Conservation (phyloP, 2,113 vertebrate species). For the Myiagra hebetior region DNA sequence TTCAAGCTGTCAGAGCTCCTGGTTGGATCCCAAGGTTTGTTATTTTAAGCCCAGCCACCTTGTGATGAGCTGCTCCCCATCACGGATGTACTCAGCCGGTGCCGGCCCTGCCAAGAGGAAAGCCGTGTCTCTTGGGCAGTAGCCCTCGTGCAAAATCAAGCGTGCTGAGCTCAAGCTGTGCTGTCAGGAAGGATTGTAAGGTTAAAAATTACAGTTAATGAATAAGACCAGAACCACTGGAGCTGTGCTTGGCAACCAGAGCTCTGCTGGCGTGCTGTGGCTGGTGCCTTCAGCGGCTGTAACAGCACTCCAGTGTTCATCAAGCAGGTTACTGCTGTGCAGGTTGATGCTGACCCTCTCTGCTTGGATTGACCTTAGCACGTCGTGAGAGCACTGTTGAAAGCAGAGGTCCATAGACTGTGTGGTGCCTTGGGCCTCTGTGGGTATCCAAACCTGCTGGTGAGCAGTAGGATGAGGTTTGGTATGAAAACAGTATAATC, state of each 20-base stretch:
- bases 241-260: neutral
- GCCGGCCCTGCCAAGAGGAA: neutral
- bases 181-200: neutral
- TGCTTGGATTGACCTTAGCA: neutral
- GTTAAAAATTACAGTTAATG: neutral
- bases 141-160: neutral
- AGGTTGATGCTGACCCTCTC: neutral
- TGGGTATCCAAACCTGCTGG: neutral
- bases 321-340: neutral
- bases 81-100: neutral
- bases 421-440: neutral
- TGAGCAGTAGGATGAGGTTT: neutral
- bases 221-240: neutral
- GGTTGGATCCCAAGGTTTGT: neutral
- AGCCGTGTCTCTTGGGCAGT: neutral
- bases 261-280: neutral
- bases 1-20: neutral
- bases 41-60: neutral
- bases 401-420: neutral
- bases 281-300: neutral
- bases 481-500: neutral
- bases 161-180: neutral
- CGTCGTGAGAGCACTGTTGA: neutral
- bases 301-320: neutral
- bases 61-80: neutral